A percentile compares a stretch with the other conserved stretches of the same genome.
Conservation (phyloP, 2,888 invertebrate species). For the Macrophya alboannulata region DNA sequence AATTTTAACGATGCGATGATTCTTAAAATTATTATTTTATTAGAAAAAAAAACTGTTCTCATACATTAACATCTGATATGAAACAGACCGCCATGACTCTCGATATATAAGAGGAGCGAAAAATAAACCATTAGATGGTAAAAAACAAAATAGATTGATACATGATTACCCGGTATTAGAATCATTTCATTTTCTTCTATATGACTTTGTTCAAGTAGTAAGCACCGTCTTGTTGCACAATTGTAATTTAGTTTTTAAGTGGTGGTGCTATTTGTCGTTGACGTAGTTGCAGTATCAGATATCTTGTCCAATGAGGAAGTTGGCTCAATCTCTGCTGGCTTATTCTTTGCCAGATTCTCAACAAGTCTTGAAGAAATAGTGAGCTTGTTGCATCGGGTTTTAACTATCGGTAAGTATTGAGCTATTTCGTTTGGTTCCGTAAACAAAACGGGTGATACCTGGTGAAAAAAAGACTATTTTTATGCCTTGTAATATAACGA, state of each 20-base stretch:
- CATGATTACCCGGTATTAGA: not conserved
- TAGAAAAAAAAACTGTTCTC: constrained; percentile 23
- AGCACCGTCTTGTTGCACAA: not conserved
- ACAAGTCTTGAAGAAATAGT: constrained; percentile 65
- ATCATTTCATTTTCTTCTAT: constrained; percentile 1
- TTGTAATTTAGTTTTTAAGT: constrained; percentile 12
- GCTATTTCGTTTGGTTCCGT: constrained; percentile 87
- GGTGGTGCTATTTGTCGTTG: constrained; percentile 17
- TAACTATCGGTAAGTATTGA: constrained; percentile 84
- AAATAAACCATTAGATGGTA: not conserved
- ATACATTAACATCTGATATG: constrained; percentile 36
- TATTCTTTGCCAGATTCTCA: not conserved
- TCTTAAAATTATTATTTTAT: constrained; percentile 38
- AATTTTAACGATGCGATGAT: not conserved
- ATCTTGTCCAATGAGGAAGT: not conserved
- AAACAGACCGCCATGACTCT: not conserved
- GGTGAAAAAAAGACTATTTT: constrained; percentile 64
- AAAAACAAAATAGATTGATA: not conserved
- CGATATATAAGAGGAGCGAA: not conserved
- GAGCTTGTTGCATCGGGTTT: constrained; percentile 80
- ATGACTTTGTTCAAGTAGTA: not conserved
- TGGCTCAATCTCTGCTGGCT: constrained; percentile 5
- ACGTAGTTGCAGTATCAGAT: not conserved
- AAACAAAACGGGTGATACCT: constrained; percentile 84
- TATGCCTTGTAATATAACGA: constrained; percentile 13